A percentile compares a stretch with the other conserved stretches of the same genome.
These are phyloP conservation scores for Danionella cerebrum DNA, from an alignment of 2,113 vertebrate species.

Conservation along the genomic window DNA sequence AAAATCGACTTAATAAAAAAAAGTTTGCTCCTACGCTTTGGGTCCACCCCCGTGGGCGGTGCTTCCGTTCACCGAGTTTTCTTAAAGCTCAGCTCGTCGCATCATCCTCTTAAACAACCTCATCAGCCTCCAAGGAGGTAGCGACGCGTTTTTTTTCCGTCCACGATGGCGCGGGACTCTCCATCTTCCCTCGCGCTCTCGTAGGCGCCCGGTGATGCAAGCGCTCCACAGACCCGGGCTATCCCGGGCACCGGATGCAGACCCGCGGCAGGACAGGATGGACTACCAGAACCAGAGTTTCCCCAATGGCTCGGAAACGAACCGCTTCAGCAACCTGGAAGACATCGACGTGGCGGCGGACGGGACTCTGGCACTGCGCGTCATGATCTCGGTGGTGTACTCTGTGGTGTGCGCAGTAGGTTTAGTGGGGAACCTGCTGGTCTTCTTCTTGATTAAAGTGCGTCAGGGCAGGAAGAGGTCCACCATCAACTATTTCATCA, in stretches of 20 bases:
- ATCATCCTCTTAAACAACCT: no score
- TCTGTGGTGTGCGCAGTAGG: constrained; percentile 83
- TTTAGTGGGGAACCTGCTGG: constrained; percentile 81
- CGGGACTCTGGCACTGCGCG: constrained; percentile 61
- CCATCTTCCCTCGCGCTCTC: no score
- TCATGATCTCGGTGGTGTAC: constrained; percentile 79
- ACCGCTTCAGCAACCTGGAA: constrained; percentile 43
- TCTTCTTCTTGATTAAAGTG: constrained; percentile 81
- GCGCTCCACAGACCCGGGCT: constrained; percentile 5
- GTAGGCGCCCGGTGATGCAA: constrained; percentile 38
- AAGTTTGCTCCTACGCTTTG: no score
- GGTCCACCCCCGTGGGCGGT: no score
- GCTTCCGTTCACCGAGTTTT: no score
- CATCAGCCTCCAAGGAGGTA: no score
- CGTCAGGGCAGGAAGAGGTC: constrained; percentile 76
- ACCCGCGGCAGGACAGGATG: constrained; percentile 39
- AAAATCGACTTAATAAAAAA: no score
- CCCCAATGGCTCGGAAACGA: not conserved
- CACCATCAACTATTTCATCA: constrained; percentile 82
- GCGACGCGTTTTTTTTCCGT: no score
- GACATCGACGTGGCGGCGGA: constrained; percentile 59
- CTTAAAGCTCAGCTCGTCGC: not conserved
- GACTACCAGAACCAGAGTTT: constrained; percentile 39
- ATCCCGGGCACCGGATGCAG: not conserved
- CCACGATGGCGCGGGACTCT: not conserved